phyloP scores from a whole-genome alignment of 2,113 vertebrate genomes.

The Lagenorhynchus albirostris region DNA sequence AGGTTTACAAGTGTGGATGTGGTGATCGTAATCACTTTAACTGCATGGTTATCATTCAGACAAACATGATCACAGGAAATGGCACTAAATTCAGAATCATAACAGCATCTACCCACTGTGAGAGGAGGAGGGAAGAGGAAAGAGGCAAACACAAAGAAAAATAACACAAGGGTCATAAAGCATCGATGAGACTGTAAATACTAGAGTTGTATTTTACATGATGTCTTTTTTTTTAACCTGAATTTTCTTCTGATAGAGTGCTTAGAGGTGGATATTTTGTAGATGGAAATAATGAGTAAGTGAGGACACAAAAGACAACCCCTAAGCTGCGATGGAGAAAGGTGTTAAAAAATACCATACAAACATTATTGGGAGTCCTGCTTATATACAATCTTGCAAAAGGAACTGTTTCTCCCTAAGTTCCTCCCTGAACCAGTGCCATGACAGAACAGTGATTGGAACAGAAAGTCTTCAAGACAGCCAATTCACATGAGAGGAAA shows the following conservation, averaged over 20 bases:
- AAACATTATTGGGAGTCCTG: not conserved
- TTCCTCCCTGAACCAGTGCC: not conserved
- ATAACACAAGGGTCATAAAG: not conserved
- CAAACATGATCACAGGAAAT: slow-evolving; percentile 40
- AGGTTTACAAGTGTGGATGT: not conserved
- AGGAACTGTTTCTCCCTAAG: not conserved
- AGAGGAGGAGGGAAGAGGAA: not conserved
- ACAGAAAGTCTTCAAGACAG: not conserved
- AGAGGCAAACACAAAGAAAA: not conserved
- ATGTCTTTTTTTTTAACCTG: not conserved
- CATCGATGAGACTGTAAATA: not conserved
- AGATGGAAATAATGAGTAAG: not conserved
- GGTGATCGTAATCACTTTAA: not conserved
- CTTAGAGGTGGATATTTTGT: not conserved
- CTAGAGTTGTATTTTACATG: not conserved
- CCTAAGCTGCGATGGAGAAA: not conserved
- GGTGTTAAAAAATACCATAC: not conserved
- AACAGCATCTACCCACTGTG: not conserved
- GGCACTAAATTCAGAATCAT: not conserved
- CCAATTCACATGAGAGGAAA: not conserved
- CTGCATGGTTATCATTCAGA: not conserved
- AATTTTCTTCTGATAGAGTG: not conserved
- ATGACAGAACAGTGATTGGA: not conserved
- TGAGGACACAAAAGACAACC: not conserved
- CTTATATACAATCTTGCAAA: not conserved